These are phyloP conservation scores for Cyanoliseus patagonus DNA, from an alignment of 2,113 vertebrate genomes.

Conservation along the genomic window DNA sequence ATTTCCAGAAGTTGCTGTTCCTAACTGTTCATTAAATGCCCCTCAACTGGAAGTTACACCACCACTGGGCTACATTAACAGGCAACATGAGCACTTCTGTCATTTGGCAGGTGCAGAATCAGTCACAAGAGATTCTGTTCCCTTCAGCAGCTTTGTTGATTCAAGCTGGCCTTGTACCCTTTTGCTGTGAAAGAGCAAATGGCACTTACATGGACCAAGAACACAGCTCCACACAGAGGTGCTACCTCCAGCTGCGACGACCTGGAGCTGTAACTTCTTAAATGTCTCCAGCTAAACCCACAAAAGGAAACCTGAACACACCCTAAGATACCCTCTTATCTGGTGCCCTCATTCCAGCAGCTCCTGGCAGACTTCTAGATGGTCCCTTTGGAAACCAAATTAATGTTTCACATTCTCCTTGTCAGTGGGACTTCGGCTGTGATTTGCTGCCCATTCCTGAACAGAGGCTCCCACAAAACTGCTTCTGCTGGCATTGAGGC, in stretches of 20 bases:
- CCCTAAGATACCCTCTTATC: not conserved
- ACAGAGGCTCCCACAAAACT: not conserved
- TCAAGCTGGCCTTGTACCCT: not conserved
- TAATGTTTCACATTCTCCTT: not conserved
- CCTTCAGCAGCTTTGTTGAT: not conserved
- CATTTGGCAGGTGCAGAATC: not conserved
- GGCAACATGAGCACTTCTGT: not conserved
- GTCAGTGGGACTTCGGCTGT: not conserved
- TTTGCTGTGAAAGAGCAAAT: not conserved
- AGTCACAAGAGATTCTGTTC: not conserved
- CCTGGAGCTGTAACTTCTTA: not conserved
- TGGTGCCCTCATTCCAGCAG: not conserved
- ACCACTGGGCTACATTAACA: not conserved
- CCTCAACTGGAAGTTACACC: not conserved
- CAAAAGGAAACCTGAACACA: not conserved
- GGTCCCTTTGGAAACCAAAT: not conserved
- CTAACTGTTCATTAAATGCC: not conserved
- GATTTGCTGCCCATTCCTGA: not conserved
- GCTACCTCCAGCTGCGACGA: not conserved
- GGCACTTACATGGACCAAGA: not conserved
- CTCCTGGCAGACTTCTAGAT: not conserved
- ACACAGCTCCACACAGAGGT: not conserved
- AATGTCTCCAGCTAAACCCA: not conserved
- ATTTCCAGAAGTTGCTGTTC: constrained; percentile 1
- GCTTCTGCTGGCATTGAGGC: not conserved